Percentiles rank a stretch among this genome's conserved stretches.
phyloP scores from a whole-genome alignment of 2,888 invertebrate genomes.

The Crioceris asparagi region DNA sequence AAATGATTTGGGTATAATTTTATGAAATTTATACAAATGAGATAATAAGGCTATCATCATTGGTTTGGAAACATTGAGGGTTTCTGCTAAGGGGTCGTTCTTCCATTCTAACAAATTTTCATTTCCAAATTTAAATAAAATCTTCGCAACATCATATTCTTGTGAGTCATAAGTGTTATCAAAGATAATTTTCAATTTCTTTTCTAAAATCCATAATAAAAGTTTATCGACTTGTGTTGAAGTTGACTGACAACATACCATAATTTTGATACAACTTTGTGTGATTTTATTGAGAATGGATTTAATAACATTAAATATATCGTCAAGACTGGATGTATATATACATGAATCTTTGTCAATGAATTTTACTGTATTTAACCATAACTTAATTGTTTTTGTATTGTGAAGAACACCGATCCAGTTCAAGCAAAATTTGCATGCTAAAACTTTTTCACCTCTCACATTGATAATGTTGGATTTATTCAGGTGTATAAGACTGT shows the following conservation, averaged over 20 bases:
- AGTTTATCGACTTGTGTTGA: slow-evolving; percentile 42
- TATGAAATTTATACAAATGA: slow-evolving; percentile 46
- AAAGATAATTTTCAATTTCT: slow-evolving; percentile 43
- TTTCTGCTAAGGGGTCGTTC: slow-evolving; percentile 42
- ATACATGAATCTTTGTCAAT: slow-evolving; percentile 23
- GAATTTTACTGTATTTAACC: slow-evolving; percentile 47
- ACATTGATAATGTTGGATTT: slow-evolving; percentile 35
- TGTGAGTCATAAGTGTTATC: slow-evolving; percentile 27
- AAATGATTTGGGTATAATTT: slow-evolving; percentile 45
- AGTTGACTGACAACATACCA: slow-evolving; percentile 42
- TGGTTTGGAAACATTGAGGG: slow-evolving; percentile 45
- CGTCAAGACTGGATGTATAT: slow-evolving; percentile 32
- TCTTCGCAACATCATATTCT: slow-evolving; percentile 44
- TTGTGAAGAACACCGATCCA: slow-evolving; percentile 47
- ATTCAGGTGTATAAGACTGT: slow-evolving; percentile 42
- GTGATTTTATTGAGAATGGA: slow-evolving; percentile 42
- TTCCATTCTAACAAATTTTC: slow-evolving; percentile 41
- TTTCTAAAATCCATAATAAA: slow-evolving; percentile 52
- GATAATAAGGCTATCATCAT: slow-evolving; percentile 46
- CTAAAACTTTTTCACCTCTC: slow-evolving; percentile 40
- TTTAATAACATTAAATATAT: slow-evolving; percentile 46
- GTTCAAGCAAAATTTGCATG: slow-evolving; percentile 47
- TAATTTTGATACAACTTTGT: slow-evolving; percentile 44
- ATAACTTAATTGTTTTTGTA: slow-evolving; percentile 40
- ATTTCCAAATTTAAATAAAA: slow-evolving; percentile 44